phyloP scores from a whole-genome alignment of 2,113 vertebrate species.

The Misgurnus mizolepis region DNA sequence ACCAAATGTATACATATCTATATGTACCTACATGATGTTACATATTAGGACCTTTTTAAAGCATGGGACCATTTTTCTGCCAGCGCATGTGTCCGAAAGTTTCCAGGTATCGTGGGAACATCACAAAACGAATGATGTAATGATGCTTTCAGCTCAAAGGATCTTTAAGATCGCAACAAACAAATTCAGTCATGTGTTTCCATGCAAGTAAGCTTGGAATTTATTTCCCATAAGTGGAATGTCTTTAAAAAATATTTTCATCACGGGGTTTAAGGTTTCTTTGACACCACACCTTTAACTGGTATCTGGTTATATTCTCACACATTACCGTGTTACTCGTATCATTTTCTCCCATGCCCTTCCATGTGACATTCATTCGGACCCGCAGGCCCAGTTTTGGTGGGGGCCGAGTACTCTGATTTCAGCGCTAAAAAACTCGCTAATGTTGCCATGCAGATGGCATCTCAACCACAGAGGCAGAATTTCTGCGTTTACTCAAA shows the following conservation, averaged over 20 bases:
- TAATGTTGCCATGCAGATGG: not conserved
- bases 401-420: not conserved
- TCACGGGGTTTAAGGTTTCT: not conserved
- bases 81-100: too few species aligned
- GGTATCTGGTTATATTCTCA: conserved; percentile 10
- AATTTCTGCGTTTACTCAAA: not conserved
- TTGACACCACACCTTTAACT: not conserved
- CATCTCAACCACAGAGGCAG: conserved; percentile 2
- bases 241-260: not conserved
- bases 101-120: too few species aligned
- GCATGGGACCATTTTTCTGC: too few species aligned
- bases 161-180: too few species aligned
- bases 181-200: too few species aligned
- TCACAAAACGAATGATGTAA: too few species aligned
- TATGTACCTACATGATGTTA: too few species aligned
- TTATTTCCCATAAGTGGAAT: too few species aligned
- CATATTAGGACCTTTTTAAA: too few species aligned
- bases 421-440: conserved; percentile 17
- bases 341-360: not conserved
- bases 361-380: conserved; percentile 17
- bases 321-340: conserved; percentile 17
- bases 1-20: too few species aligned
- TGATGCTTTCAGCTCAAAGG: too few species aligned
- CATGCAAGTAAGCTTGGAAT: too few species aligned
- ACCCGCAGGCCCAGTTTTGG: not conserved